Percentiles rank a stretch among this genome's conserved stretches.
Evolutionary conservation across 2,113 vertebrate genomes (phyloP).

Genomic region (Toxostoma redivivum): DNA sequence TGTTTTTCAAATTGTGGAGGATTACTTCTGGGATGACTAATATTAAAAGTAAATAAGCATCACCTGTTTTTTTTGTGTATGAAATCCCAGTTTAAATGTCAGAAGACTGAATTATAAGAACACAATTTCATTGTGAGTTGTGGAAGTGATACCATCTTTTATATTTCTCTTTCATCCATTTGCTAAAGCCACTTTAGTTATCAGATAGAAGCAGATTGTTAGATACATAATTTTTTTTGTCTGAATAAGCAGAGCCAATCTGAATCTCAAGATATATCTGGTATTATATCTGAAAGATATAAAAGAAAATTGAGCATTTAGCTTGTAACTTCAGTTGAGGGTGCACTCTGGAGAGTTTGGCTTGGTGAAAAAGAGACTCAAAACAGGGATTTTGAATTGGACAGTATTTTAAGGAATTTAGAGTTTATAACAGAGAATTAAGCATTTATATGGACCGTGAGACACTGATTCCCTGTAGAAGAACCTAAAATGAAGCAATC

Average conservation of each 20-base stretch:
- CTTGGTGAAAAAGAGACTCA: neutral
- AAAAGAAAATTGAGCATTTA: neutral
- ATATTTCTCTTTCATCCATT: neutral
- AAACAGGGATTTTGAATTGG: neutral
- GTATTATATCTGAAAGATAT: neutral
- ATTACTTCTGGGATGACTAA: neutral
- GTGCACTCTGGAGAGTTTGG: neutral
- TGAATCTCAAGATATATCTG: neutral
- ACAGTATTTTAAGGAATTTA: neutral
- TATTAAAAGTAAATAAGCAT: neutral
- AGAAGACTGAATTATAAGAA: neutral
- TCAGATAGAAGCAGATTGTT: neutral
- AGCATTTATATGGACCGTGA: neutral
- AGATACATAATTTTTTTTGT: neutral
- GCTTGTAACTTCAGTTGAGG: neutral
- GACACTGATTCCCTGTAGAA: neutral
- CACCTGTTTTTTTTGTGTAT: neutral
- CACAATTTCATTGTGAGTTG: neutral
- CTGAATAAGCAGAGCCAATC: neutral
- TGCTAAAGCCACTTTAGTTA: neutral
- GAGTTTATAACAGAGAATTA: neutral
- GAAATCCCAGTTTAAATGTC: neutral
- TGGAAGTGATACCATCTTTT: neutral
- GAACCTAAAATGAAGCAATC: neutral
- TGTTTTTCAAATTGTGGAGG: neutral